Percentiles rank a stretch among this genome's conserved stretches.
Evolutionary conservation across 2,113 vertebrate genomes (phyloP).

Genomic region (Nothobranchius furzeri): DNA sequence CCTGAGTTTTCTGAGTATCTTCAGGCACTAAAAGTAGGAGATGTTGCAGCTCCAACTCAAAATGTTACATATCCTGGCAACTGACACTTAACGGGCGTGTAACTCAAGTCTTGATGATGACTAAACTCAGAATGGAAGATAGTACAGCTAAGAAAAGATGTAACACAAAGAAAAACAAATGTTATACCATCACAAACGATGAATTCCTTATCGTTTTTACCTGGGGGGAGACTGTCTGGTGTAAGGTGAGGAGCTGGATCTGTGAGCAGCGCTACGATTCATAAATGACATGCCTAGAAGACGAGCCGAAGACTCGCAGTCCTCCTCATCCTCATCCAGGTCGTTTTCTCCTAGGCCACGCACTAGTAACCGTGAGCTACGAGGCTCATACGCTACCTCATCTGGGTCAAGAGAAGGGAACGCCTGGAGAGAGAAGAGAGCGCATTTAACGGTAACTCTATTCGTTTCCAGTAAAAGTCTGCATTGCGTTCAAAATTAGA

Average conservation of each 20-base stretch:
- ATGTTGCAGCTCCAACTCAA: too few species aligned
- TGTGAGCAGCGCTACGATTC: slow-evolving; percentile 90
- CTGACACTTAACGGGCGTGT: too few species aligned
- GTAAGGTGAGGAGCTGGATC: slow-evolving; percentile 78
- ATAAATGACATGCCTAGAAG: slow-evolving; percentile 97
- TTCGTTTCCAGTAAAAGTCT: neutral
- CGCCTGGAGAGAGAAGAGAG: slow-evolving; percentile 42
- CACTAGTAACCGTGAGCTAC: slow-evolving; percentile 91
- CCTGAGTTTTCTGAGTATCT: too few species aligned
- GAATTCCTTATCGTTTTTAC: slow-evolving; percentile 31
- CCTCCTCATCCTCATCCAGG: slow-evolving; percentile 94
- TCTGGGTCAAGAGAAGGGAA: slow-evolving; percentile 88
- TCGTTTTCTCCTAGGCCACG: slow-evolving; percentile 94
- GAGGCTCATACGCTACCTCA: slow-evolving; percentile 90
- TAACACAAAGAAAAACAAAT: neutral
- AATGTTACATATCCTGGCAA: too few species aligned
- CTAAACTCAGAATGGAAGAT: too few species aligned
- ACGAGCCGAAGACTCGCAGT: slow-evolving; percentile 94
- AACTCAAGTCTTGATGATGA: too few species aligned
- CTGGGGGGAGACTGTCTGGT: slow-evolving; percentile 75
- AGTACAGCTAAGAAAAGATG: neutral
- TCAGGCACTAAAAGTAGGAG: too few species aligned
- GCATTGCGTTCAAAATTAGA: neutral
- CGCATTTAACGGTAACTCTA: neutral
- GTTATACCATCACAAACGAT: neutral